Base-by-base conservation (phyloP, 37 sponge, comb jelly and placozoan genomes). In the Theonella swinhoei region DNA sequence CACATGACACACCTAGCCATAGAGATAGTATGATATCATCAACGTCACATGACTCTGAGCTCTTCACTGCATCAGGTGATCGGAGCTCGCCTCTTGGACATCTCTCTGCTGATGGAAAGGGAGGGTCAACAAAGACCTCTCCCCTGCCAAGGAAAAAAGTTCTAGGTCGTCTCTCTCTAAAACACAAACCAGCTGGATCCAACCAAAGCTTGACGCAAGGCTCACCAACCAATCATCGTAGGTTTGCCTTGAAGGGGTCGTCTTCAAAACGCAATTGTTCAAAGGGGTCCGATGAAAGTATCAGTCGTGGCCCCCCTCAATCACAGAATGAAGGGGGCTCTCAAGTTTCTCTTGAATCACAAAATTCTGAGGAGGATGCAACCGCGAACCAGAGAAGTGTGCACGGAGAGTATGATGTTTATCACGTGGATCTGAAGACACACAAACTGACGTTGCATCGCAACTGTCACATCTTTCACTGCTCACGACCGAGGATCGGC, bases 11-110 rank as follows among this genome's bases (percentile, higher is more conserved):
- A 41, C 31, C 73, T 39, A 59, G 69, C 47, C 54, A 14, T 33
- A 71, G 87, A 63, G 80, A 86, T 33, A 79, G 80, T 42, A 73
- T 74, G 73, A 35, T 36, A 19, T 82, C 82, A 31, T 71, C 22
- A 41, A 33, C 72, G 35, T 86, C 87, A 11, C 75, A 75, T 34
- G 87, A 86, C 34, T 86, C 80, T 0, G 59, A 79, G 17, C 38
- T 39, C 11, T 78, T 72, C 25, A 29, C 40, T 3, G 72, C 70
- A 9, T 86, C 79, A 24, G 58, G 22, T 9, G 26, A 34, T 1
- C 9, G 43, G 8, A 43, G 63, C 31, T 43, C 47, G 1, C n/a
- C 36, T 40, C 23, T 73, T 33, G 54, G 7, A 17, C 11, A 14
- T 47, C 54, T 47, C 54, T 7, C 54, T 47, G 54, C 54, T 7